Evolutionary conservation across 2,888 invertebrate genomes (phyloP).

Genomic region (Trachelus troglodyta): DNA sequence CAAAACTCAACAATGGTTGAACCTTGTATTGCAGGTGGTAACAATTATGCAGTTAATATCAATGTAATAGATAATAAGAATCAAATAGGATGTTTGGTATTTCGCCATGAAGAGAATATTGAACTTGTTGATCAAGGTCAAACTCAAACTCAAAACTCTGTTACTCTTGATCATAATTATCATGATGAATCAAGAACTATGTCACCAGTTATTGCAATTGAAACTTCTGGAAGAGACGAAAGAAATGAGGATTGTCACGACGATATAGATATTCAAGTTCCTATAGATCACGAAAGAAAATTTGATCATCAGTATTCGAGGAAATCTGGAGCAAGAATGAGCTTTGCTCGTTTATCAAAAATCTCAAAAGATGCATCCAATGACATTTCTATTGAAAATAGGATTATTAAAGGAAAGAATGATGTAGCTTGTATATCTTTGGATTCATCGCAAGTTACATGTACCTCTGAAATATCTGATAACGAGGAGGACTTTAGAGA

Average conservation of each 20-base stretch:
- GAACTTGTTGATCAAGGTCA: not conserved
- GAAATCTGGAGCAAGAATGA: not conserved
- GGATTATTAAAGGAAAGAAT: not conserved
- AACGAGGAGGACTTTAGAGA: not conserved
- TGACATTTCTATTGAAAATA: not conserved
- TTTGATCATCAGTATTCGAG: constrained; percentile 20
- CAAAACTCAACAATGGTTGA: not conserved
- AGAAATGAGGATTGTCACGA: not conserved
- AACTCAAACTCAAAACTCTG: constrained; percentile 8
- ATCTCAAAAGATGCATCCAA: not conserved
- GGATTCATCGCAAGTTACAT: not conserved
- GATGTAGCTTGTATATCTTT: not conserved
- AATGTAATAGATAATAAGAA: constrained; percentile 9
- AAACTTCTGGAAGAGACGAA: not conserved
- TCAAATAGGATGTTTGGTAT: constrained; percentile 11
- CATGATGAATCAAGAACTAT: constrained; percentile 17
- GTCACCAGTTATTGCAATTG: constrained; percentile 4
- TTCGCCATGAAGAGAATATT: not conserved
- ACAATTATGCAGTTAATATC: constrained; percentile 5
- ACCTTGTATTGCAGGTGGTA: not conserved
- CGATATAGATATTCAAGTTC: constrained; percentile 9
- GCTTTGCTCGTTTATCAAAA: not conserved
- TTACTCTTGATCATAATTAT: constrained; percentile 18
- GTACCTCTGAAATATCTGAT: not conserved
- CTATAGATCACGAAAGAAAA: constrained; percentile 14